Percentiles rank a stretch among this genome's conserved stretches.
These are phyloP conservation scores for Vollenhovia emeryi DNA, from an alignment of 1,140 invertebrate genomes.

Conservation along the genomic window DNA sequence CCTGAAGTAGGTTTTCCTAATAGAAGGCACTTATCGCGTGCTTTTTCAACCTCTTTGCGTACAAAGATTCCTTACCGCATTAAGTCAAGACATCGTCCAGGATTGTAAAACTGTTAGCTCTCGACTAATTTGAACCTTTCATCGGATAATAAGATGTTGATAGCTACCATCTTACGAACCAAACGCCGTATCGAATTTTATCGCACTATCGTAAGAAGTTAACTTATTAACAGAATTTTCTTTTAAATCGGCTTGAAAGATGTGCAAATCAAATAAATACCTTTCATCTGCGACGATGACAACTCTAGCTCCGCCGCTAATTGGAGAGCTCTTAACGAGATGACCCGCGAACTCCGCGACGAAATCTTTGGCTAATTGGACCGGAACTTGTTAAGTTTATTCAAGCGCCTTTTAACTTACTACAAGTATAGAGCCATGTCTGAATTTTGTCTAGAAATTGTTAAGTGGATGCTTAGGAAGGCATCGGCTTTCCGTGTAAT, in stretches of 20 bases:
- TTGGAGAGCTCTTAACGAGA: not conserved
- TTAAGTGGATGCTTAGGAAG: not conserved
- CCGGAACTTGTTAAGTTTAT: not conserved
- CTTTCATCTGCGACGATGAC: not conserved
- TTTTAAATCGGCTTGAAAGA: not conserved
- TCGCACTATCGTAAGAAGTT: not conserved
- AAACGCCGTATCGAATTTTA: not conserved
- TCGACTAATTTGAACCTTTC: not conserved
- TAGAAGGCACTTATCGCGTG: constrained; percentile 31
- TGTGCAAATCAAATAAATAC: not conserved
- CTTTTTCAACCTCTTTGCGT: constrained; percentile 19
- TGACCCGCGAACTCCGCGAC: not conserved
- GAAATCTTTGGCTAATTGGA: constrained; percentile 7
- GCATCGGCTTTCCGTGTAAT: not conserved
- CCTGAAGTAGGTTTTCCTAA: constrained; percentile 52
- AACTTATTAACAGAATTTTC: not conserved
- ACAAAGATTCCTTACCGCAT: not conserved
- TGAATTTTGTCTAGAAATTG: not conserved
- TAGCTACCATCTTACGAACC: too few relatives aligned
- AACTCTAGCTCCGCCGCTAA: not conserved
- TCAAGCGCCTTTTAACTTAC: not conserved
- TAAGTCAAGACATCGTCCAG: not conserved
- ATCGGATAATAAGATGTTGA: not conserved
- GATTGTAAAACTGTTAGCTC: not conserved
- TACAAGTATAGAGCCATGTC: not conserved